Evolutionary conservation across 2,113 vertebrate genomes (phyloP).

Genomic region (Cettia cetti): DNA sequence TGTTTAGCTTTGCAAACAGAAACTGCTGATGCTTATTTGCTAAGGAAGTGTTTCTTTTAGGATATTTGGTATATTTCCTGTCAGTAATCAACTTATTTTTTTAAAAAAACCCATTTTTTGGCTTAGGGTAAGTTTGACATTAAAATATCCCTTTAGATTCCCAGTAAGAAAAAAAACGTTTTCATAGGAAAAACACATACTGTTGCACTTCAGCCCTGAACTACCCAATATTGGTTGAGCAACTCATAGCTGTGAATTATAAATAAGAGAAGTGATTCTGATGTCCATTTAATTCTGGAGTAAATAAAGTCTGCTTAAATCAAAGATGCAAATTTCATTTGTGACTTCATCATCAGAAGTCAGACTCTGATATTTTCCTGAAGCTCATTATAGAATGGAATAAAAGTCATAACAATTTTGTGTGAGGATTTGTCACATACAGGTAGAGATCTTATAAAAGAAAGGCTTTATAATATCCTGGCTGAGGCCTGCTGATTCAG

Average conservation of each 20-base stretch:
- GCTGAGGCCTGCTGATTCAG: not conserved
- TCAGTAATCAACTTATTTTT: not conserved
- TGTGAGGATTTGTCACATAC: not conserved
- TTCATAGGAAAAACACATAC: not conserved
- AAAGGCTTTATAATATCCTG: not conserved
- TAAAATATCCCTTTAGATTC: not conserved
- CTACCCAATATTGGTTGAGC: not conserved
- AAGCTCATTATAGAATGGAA: not conserved
- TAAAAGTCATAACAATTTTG: not conserved
- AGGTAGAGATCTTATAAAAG: not conserved
- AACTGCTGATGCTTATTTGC: not conserved
- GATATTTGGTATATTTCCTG: not conserved
- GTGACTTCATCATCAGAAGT: not conserved
- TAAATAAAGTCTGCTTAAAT: not conserved
- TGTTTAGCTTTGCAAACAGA: not conserved
- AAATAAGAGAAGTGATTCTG: not conserved
- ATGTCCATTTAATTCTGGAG: not conserved
- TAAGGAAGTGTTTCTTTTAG: not conserved
- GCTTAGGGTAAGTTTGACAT: not conserved
- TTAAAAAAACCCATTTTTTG: not conserved
- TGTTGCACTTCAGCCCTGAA: not conserved
- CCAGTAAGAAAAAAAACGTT: not conserved
- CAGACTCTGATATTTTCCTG: not conserved
- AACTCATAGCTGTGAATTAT: not conserved
- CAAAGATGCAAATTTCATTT: not conserved